A percentile compares a stretch with the other conserved stretches of the same genome.
Conservation (phyloP, 2,797 vertebrate genomes). For the Ara ararauna region DNA sequence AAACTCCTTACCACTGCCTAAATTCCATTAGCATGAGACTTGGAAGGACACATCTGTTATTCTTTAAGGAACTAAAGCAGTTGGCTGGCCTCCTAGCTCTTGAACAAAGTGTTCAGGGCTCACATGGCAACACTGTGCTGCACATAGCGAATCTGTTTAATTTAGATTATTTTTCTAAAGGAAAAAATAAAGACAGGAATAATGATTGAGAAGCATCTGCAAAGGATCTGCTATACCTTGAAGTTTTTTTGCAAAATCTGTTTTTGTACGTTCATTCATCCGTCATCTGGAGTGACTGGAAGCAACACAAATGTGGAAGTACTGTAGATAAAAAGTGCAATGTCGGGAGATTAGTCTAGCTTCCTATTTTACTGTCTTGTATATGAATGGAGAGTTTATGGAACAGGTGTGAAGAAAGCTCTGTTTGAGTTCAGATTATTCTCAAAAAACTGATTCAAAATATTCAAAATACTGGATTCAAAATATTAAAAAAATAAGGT, state of each 20-base stretch:
- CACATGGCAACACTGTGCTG: constrained; percentile 62
- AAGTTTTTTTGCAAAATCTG: not conserved
- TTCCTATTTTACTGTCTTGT: constrained; percentile 47
- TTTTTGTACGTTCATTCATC: constrained; percentile 28
- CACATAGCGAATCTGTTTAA: constrained; percentile 69
- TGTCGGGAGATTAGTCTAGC: not conserved
- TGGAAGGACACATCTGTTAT: constrained; percentile 76
- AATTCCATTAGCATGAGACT: constrained; percentile 69
- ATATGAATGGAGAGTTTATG: not conserved
- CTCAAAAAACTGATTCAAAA: not conserved
- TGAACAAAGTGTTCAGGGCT: constrained; percentile 72
- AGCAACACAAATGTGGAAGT: constrained; percentile 17
- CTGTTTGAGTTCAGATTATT: constrained; percentile 6
- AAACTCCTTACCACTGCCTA: constrained; percentile 26
- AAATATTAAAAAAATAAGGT: not conserved
- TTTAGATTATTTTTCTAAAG: constrained; percentile 62
- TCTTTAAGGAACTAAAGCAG: constrained; percentile 74
- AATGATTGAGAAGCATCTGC: constrained; percentile 52
- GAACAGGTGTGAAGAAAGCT: not conserved
- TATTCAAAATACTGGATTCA: not conserved
- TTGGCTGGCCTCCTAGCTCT: constrained; percentile 75
- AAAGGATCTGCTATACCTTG: constrained; percentile 30
- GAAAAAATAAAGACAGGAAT: constrained; percentile 28
- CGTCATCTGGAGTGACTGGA: constrained; percentile 37
- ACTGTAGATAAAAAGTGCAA: constrained; percentile 3